phyloP scores from a whole-genome alignment of 53 echinoderm and acorn worm genomes.

The Patiria pectinifera region DNA sequence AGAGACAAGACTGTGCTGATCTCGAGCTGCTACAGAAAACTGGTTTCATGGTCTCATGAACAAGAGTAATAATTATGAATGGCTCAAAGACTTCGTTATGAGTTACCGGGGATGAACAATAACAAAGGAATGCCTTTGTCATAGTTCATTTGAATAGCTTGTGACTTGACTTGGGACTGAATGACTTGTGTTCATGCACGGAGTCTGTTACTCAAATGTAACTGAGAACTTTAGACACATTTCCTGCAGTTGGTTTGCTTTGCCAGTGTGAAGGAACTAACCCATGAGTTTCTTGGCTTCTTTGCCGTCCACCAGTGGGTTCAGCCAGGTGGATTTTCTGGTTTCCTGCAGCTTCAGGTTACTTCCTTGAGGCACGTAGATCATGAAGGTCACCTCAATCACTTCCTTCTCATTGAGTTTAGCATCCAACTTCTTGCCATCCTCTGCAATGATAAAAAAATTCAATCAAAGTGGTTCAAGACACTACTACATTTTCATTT shows the following conservation, averaged over 20 bases:
- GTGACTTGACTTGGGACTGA: too few species aligned
- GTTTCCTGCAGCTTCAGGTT: constrained; percentile 76
- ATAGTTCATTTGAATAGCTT: neutral
- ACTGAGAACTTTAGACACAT: too few species aligned
- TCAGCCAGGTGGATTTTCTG: constrained; percentile 94
- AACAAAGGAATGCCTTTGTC: too few species aligned
- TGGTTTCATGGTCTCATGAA: too few species aligned
- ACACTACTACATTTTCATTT: neutral
- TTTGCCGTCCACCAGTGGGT: constrained; percentile 91
- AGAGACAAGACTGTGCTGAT: too few species aligned
- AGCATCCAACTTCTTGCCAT: constrained; percentile 73
- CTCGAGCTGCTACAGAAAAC: too few species aligned
- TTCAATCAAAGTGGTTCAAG: neutral
- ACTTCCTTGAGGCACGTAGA: constrained; percentile 89
- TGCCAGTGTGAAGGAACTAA: constrained; percentile 34
- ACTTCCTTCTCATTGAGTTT: constrained; percentile 85
- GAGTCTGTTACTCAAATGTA: too few species aligned
- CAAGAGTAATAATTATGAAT: too few species aligned
- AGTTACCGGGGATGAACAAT: too few species aligned
- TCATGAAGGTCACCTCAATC: constrained; percentile 89
- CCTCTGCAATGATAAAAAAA: constrained; percentile 59
- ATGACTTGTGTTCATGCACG: too few species aligned
- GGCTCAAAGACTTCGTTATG: too few species aligned
- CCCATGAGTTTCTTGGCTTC: constrained; percentile 92
- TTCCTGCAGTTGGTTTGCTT: too few species aligned